These are phyloP conservation scores for Myotis daubentonii DNA, from an alignment of 2,797 vertebrate species.

Conservation along the genomic window DNA sequence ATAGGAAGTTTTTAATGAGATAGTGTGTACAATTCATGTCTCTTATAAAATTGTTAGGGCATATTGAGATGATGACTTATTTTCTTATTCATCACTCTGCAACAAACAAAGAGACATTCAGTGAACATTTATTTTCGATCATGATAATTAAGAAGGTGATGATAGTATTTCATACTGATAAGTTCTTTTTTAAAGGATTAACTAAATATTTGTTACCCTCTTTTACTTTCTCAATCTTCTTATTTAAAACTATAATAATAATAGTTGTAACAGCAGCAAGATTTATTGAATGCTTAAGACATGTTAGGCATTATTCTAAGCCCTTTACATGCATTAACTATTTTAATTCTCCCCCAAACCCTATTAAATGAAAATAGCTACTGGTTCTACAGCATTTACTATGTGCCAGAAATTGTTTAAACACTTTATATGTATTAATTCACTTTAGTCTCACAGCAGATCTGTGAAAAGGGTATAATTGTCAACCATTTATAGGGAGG, in stretches of 20 bases:
- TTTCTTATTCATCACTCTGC: background rate
- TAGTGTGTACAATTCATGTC: background rate
- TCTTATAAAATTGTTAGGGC: background rate
- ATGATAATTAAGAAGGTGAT: background rate
- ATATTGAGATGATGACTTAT: background rate
- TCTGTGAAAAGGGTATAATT: background rate
- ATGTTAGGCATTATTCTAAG: background rate
- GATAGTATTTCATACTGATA: background rate
- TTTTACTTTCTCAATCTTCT: background rate
- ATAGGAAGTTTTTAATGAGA: background rate
- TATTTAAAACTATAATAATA: background rate
- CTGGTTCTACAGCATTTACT: background rate
- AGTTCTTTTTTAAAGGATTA: constrained; percentile 18
- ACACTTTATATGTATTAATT: background rate
- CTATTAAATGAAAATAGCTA: background rate
- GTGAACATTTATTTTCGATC: background rate
- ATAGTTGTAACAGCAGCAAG: background rate
- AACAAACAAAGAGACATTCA: background rate
- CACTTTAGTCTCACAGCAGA: background rate
- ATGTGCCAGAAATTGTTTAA: background rate
- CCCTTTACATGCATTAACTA: background rate
- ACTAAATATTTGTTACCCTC: background rate
- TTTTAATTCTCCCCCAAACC: background rate
- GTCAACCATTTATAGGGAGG: background rate
- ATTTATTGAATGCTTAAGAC: background rate